Conservation (phyloP, 2,797 vertebrate species). For the Botia almorhae region DNA sequence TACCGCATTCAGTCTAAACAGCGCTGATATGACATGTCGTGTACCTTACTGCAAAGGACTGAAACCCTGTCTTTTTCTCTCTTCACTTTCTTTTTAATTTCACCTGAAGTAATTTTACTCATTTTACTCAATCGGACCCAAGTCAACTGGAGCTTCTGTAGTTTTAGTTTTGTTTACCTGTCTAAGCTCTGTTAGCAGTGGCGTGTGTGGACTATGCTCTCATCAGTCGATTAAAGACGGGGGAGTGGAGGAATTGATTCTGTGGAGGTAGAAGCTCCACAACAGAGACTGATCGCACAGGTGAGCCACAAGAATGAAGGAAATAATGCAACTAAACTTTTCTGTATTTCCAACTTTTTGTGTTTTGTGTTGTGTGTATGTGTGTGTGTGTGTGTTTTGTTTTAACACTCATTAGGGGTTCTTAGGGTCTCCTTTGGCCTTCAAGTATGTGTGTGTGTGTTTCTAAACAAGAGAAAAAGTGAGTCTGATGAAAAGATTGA, state of each 20-base stretch:
- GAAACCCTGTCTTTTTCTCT: constrained; percentile 7
- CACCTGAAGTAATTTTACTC: background rate
- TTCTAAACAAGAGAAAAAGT: background rate
- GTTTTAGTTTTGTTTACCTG: background rate
- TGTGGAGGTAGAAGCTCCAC: constrained; percentile 51
- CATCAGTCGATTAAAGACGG: constrained; percentile 67
- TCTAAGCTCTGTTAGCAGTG: background rate
- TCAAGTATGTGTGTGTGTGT: background rate
- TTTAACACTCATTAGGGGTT: background rate
- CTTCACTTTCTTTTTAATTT: background rate
- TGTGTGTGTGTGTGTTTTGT: background rate
- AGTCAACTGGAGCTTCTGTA: background rate
- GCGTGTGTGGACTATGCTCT: constrained; percentile 72
- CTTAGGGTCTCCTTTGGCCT: background rate
- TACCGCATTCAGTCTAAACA: constrained; percentile 56
- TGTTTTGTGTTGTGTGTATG: background rate
- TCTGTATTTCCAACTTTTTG: background rate
- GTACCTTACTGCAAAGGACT: constrained; percentile 24
- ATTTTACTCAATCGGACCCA: background rate
- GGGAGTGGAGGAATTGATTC: constrained; percentile 60
- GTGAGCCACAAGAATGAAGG: constrained; percentile 18
- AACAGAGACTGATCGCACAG: constrained; percentile 39
- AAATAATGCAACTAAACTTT: background rate
- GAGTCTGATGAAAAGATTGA: constrained; percentile 1
- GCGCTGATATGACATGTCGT: constrained; percentile 24